Percentiles rank a stretch among this genome's conserved stretches.
phyloP scores from a whole-genome alignment of 2,888 invertebrate genomes.

The Meteorus cinctellus region DNA sequence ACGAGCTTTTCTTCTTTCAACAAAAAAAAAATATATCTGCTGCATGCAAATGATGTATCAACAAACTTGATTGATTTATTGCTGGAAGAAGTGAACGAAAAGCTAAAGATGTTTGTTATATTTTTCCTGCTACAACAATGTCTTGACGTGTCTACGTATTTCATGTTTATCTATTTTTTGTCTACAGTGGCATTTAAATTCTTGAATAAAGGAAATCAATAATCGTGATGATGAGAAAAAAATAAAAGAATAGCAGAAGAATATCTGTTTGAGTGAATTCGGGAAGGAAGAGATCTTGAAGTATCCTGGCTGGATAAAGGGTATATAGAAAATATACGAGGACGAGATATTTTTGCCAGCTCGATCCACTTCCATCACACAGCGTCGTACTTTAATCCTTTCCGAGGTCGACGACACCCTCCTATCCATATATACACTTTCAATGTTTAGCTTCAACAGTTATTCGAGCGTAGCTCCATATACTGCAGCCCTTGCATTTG shows the following conservation, averaged over 20 bases:
- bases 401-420: slow-evolving; percentile 19
- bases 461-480: not conserved
- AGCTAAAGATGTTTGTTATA: too few relatives aligned
- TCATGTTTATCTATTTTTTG: too few relatives aligned
- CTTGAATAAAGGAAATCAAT: not conserved
- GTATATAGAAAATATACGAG: not conserved
- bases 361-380: slow-evolving; percentile 27
- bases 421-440: not conserved
- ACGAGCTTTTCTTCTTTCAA: slow-evolving; percentile 9
- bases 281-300: not conserved
- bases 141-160: too few relatives aligned
- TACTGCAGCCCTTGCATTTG: slow-evolving; percentile 4
- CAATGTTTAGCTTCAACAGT: slow-evolving; percentile 7
- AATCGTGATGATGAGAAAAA: not conserved
- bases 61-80: slow-evolving; percentile 5
- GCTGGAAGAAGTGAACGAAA: not conserved
- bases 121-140: too few relatives aligned
- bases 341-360: not conserved
- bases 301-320: slow-evolving; percentile 24
- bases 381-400: slow-evolving; percentile 21
- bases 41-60: not conserved
- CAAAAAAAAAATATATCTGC: not conserved
- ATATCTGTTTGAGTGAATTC: slow-evolving; percentile 10
- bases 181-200: too few relatives aligned
- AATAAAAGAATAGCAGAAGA: not conserved